Percentiles rank a stretch among this genome's conserved stretches.
These are phyloP conservation scores for Chauna torquata DNA, from an alignment of 2,113 vertebrate genomes.

Conservation along the genomic window DNA sequence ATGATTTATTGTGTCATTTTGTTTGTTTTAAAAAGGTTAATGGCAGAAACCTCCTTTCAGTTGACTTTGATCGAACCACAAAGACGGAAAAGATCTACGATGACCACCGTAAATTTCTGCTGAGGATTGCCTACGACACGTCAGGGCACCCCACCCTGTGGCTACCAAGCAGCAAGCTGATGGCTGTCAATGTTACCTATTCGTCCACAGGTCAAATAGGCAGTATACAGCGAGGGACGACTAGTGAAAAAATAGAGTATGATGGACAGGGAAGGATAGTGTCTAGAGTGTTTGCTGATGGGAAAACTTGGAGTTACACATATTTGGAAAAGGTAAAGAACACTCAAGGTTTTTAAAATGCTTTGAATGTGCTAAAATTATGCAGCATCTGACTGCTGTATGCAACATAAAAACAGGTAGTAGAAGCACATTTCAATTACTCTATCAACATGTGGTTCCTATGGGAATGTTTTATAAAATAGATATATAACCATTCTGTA, in stretches of 20 bases:
- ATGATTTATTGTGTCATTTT: constrained; percentile 57
- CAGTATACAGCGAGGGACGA: constrained; percentile 92
- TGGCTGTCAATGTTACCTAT: constrained; percentile 95
- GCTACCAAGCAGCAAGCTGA: constrained; percentile 96
- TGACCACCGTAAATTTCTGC: constrained; percentile 97
- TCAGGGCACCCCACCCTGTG: constrained; percentile 95
- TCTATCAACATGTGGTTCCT: neutral
- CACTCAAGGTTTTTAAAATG: neutral
- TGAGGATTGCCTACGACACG: constrained; percentile 93
- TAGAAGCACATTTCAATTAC: neutral
- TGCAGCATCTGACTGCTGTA: neutral
- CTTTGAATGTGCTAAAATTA: neutral
- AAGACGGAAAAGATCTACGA: constrained; percentile 99
- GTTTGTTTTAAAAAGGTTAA: constrained; percentile 89
- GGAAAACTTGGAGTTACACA: constrained; percentile 98
- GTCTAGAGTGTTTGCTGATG: constrained; percentile 93
- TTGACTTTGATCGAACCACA: constrained; percentile 95
- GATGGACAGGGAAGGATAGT: constrained; percentile 92
- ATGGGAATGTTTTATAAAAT: constrained; percentile 15
- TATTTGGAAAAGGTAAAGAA: constrained; percentile 93
- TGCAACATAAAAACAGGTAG: neutral
- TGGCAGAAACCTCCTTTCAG: constrained; percentile 95
- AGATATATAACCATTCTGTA: constrained; percentile 31
- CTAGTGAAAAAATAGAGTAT: constrained; percentile 91
- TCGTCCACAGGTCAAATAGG: constrained; percentile 92